Percentiles rank a stretch among this genome's conserved stretches.
Conservation (phyloP, 2,888 invertebrate species). For the Stenolophus ochropezus region DNA sequence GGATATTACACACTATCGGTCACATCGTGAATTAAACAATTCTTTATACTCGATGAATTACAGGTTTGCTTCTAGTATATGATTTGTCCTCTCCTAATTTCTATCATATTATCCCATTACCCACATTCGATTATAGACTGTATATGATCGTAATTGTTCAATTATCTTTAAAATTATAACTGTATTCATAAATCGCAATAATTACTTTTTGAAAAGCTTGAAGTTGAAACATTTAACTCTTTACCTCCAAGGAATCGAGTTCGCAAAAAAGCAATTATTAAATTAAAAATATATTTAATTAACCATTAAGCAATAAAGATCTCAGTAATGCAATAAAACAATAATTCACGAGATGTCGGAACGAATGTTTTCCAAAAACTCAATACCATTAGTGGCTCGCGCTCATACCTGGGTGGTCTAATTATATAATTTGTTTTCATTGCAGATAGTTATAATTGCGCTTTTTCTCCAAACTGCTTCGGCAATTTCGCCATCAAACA, state of each 20-base stretch:
- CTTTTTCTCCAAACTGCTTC: slow-evolving; percentile 28
- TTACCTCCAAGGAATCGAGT: not conserved
- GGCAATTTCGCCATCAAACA: slow-evolving; percentile 38
- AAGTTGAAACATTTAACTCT: not conserved
- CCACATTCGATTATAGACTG: no score
- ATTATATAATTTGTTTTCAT: slow-evolving; percentile 58
- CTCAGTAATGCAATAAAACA: slow-evolving; percentile 29
- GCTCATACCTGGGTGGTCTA: slow-evolving; percentile 52
- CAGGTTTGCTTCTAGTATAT: no score
- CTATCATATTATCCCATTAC: no score
- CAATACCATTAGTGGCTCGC: slow-evolving; percentile 19
- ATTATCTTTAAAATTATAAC: no score
- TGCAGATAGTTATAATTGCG: slow-evolving; percentile 50
- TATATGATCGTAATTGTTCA: no score
- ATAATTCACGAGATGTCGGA: slow-evolving; percentile 20
- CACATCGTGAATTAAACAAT: no score
- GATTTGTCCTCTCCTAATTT: no score
- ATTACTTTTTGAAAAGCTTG: no score
- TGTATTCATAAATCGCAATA: no score
- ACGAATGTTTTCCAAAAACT: slow-evolving; percentile 27
- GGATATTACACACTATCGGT: no score
- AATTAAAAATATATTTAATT: slow-evolving; percentile 24
- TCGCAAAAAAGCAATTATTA: slow-evolving; percentile 5
- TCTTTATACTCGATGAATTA: no score
- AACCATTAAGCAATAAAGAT: slow-evolving; percentile 32